phyloP scores from a whole-genome alignment of 2,797 vertebrate species.

The Enteromius trimaculatus region DNA sequence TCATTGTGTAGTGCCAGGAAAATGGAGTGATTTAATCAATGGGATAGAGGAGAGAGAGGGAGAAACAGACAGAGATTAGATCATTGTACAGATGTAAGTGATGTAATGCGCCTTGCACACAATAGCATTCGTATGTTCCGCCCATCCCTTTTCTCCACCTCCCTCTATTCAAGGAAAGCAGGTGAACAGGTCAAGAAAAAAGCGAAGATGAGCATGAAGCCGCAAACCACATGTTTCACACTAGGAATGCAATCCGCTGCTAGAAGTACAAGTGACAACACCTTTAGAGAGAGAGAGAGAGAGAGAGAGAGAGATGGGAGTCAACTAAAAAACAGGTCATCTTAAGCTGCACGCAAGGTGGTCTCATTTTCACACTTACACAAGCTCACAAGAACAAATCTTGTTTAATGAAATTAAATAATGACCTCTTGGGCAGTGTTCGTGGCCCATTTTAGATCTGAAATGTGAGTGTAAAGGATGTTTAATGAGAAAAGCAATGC shows the following conservation, averaged over 20 bases:
- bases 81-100: conserved; percentile 41
- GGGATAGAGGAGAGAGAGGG: conserved; percentile 61
- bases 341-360: neutral
- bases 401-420: neutral
- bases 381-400: conserved; percentile 10
- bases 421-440: neutral
- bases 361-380: conserved; percentile 1
- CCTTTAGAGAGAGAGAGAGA: conserved; percentile 29
- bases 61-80: conserved; percentile 28
- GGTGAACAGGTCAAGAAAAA: conserved; percentile 36
- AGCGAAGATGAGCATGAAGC: conserved; percentile 31
- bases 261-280: conserved; percentile 25
- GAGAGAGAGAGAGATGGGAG: conserved; percentile 1
- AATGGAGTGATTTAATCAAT: conserved; percentile 77
- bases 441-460: neutral
- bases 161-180: conserved; percentile 13
- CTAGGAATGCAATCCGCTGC: conserved; percentile 42
- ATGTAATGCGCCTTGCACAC: conserved; percentile 46
- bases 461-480: neutral
- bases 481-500: neutral
- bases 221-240: conserved; percentile 39
- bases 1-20: conserved; percentile 73
- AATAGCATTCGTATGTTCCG: conserved; percentile 12
- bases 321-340: neutral
- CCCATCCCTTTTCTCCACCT: conserved; percentile 30